Percentiles rank a stretch among this genome's conserved stretches.
Conservation (phyloP, 2,113 vertebrate genomes). For the Gymnocephalus cernua region DNA sequence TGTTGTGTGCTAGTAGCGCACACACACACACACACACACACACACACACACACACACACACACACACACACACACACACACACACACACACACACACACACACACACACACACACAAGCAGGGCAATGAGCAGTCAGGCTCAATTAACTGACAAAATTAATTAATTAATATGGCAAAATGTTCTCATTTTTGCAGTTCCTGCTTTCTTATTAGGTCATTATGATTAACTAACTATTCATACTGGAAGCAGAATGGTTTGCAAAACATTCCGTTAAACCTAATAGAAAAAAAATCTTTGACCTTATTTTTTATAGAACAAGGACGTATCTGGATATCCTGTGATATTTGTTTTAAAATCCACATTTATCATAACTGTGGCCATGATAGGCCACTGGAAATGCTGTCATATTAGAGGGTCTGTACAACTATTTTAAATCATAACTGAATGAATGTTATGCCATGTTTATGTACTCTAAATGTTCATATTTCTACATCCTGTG, state of each 20-base stretch:
- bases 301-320: background rate
- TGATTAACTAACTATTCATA: background rate
- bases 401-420: background rate
- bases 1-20: constrained; percentile 12
- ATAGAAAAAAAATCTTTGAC: background rate
- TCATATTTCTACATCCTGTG: constrained; percentile 7
- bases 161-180: background rate
- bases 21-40: constrained; percentile 6
- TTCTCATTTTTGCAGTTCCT: background rate
- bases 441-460: background rate
- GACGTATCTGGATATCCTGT: background rate
- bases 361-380: background rate
- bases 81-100: background rate
- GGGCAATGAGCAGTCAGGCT: background rate
- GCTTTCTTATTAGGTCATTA: background rate
- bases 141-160: background rate
- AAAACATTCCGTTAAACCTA: background rate
- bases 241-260: background rate
- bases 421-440: background rate
- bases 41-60: background rate
- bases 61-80: constrained; percentile 5
- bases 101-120: background rate
- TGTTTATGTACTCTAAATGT: constrained; percentile 13
- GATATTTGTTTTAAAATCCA: background rate
- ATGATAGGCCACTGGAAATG: background rate